phyloP scores from a whole-genome alignment of 1,140 invertebrate genomes.

The Hyles vespertilio region DNA sequence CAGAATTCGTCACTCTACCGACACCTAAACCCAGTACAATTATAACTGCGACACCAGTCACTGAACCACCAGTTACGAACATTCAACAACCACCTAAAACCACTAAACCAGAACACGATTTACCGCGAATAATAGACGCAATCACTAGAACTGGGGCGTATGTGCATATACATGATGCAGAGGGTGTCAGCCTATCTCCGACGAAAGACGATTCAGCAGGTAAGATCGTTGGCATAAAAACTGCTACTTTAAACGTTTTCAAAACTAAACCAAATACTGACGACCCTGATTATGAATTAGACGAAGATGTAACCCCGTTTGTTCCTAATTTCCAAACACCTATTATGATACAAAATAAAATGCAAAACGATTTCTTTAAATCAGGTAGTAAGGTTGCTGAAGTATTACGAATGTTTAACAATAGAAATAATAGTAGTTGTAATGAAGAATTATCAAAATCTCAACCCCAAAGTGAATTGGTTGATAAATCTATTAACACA shows the following conservation, averaged over 20 bases:
- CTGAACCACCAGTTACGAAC: slow-evolving; percentile 43
- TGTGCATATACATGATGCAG: slow-evolving; percentile 82
- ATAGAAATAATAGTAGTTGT: slow-evolving; percentile 42
- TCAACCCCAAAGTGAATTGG: slow-evolving; percentile 21
- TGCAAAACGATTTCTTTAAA: slow-evolving; percentile 36
- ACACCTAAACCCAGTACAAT: slow-evolving; percentile 77
- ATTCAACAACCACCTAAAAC: slow-evolving; percentile 20
- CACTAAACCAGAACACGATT: slow-evolving; percentile 42
- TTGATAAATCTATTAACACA: slow-evolving; percentile 45
- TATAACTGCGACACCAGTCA: slow-evolving; percentile 73
- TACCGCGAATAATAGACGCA: slow-evolving; percentile 61
- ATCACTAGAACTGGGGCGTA: slow-evolving; percentile 79
- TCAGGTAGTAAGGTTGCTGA: slow-evolving; percentile 62
- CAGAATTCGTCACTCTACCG: slow-evolving; percentile 79
- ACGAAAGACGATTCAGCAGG: slow-evolving; percentile 77
- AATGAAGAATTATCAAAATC: slow-evolving; percentile 24
- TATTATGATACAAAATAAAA: slow-evolving; percentile 56
- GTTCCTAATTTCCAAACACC: slow-evolving; percentile 68
- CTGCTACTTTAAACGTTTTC: slow-evolving; percentile 30
- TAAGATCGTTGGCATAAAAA: slow-evolving; percentile 68
- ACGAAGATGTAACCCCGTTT: slow-evolving; percentile 57
- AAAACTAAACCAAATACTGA: slow-evolving; percentile 29
- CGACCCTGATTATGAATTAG: slow-evolving; percentile 24
- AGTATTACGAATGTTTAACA: slow-evolving; percentile 70
- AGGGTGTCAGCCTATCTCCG: slow-evolving; percentile 79